These are phyloP conservation scores for Brachypterus glaber DNA, from an alignment of 2,888 invertebrate genomes.

Conservation along the genomic window DNA sequence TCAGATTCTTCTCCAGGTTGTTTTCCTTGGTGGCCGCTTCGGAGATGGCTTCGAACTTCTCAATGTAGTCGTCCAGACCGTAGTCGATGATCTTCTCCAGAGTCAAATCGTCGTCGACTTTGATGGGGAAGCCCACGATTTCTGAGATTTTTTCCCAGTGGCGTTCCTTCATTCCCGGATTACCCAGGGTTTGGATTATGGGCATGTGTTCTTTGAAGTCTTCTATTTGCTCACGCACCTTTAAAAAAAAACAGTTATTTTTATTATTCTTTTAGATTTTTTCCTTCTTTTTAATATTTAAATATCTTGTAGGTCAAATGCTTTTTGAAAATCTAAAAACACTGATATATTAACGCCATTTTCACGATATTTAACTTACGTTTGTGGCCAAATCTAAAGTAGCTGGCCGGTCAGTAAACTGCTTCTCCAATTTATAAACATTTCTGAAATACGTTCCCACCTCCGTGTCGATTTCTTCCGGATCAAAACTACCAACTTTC, in stretches of 20 bases:
- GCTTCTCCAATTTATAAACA: constrained; percentile 81
- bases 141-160: constrained; percentile 95
- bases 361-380: constrained; percentile 33
- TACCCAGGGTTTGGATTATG: constrained; percentile 86
- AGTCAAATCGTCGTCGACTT: constrained; percentile 72
- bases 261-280: constrained; percentile 4
- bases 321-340: constrained; percentile 6
- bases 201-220: constrained; percentile 82
- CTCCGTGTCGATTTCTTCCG: constrained; percentile 79
- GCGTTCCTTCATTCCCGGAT: constrained; percentile 83
- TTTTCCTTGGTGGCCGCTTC: constrained; percentile 95
- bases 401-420: constrained; percentile 66
- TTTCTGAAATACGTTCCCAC: constrained; percentile 60
- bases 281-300: background rate
- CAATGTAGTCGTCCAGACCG: constrained; percentile 77
- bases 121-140: constrained; percentile 86
- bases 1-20: constrained; percentile 78
- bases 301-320: background rate
- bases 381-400: constrained; percentile 62
- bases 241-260: constrained; percentile 9
- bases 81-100: constrained; percentile 83
- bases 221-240: constrained; percentile 62
- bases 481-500: constrained; percentile 74
- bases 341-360: background rate
- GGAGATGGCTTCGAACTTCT: constrained; percentile 84